Conservation (phyloP, 2,888 invertebrate species). For the Pheosia gnoma region DNA sequence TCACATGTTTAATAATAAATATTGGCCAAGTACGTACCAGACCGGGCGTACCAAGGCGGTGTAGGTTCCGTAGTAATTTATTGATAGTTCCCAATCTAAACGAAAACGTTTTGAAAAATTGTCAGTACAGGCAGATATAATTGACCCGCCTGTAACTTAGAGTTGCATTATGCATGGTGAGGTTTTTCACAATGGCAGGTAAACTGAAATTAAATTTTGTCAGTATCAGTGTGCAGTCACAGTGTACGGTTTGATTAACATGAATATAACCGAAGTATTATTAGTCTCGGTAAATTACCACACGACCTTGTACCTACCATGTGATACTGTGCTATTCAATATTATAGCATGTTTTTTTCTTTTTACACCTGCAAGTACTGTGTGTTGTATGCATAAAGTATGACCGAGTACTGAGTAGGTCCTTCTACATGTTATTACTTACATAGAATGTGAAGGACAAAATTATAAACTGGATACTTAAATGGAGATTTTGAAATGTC, state of each 20-base stretch:
- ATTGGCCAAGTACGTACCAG: too few species aligned
- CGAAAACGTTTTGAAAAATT: too few species aligned
- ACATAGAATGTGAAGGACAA: too few species aligned
- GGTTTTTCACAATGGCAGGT: conserved; percentile 12
- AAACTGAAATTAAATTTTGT: conserved; percentile 20
- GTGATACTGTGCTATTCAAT: conserved; percentile 16
- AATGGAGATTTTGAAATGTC: too few species aligned
- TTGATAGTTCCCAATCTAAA: too few species aligned
- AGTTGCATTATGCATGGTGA: not conserved
- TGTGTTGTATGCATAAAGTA: not conserved
- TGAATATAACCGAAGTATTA: conserved; percentile 22
- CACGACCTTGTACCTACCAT: conserved; percentile 31
- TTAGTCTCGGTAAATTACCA: conserved; percentile 30
- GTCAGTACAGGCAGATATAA: too few species aligned
- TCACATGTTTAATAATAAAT: not conserved
- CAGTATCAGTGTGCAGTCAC: conserved; percentile 27
- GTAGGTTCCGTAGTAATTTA: too few species aligned
- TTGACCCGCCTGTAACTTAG: too few species aligned
- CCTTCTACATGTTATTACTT: too few species aligned
- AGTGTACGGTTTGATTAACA: conserved; percentile 32
- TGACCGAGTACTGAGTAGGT: too few species aligned
- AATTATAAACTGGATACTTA: too few species aligned
- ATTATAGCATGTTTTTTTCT: conserved; percentile 9
- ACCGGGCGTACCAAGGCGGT: too few species aligned
- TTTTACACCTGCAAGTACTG: not conserved